These are phyloP conservation scores for Arremon aurantiirostris DNA, from an alignment of 2,797 vertebrate species.

Conservation along the genomic window DNA sequence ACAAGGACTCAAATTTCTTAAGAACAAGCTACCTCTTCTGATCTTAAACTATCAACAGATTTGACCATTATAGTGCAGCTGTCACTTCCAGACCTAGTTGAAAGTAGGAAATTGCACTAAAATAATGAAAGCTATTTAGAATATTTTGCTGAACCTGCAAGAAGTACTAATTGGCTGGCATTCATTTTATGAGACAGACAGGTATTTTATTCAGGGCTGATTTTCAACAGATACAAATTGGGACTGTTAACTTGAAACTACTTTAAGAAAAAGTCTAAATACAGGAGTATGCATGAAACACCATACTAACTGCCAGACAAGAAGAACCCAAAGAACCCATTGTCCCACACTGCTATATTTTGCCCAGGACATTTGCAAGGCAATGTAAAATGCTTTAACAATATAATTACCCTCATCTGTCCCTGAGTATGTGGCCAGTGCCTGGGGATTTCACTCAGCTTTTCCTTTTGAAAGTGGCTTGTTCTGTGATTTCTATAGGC, in stretches of 20 bases:
- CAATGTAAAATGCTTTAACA: slow-evolving; percentile 6
- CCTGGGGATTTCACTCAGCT: neutral
- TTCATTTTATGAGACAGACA: neutral
- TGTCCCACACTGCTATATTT: neutral
- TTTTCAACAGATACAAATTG: neutral
- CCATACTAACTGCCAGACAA: neutral
- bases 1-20: neutral
- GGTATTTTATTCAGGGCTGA: neutral
- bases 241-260: neutral
- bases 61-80: neutral
- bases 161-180: neutral
- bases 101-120: neutral
- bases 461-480: neutral
- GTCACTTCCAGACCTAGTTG: neutral
- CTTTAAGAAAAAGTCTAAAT: neutral
- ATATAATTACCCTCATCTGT: neutral
- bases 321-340: neutral
- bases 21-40: neutral
- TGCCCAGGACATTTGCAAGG: neutral
- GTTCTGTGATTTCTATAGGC: neutral
- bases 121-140: neutral
- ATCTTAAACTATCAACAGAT: neutral
- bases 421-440: neutral
- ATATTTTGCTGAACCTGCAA: neutral
- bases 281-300: neutral